A percentile compares a stretch with the other conserved stretches of the same genome.
These are phyloP conservation scores for Thecocarcelia acutangulata DNA, from an alignment of 2,888 invertebrate genomes.

Conservation along the genomic window DNA sequence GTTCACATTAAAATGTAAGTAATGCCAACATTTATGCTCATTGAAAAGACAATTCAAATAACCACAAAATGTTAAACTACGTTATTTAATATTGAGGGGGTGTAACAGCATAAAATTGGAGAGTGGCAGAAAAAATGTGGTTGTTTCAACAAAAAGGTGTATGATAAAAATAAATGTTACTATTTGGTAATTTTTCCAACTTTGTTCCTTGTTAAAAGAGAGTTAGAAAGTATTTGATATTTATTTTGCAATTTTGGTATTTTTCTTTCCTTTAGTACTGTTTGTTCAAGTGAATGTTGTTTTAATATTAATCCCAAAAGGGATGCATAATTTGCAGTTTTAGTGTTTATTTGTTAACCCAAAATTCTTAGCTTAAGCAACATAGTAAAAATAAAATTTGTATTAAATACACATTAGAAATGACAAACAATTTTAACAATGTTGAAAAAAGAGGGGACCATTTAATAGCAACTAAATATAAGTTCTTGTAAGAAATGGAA, in stretches of 20 bases:
- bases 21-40: slow-evolving; percentile 61
- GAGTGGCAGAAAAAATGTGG: slow-evolving; percentile 34
- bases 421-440: slow-evolving; percentile 54
- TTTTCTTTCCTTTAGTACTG: neutral
- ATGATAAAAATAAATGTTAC: slow-evolving; percentile 82
- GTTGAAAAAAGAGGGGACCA: neutral
- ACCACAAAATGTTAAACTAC: slow-evolving; percentile 55
- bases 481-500: neutral
- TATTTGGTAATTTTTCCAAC: slow-evolving; percentile 78
- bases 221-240: slow-evolving; percentile 51
- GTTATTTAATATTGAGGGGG: slow-evolving; percentile 49
- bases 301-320: slow-evolving; percentile 73
- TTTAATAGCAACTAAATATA: too few relatives aligned
- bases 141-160: slow-evolving; percentile 75
- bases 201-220: slow-evolving; percentile 72
- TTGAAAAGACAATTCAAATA: slow-evolving; percentile 52
- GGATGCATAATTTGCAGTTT: slow-evolving; percentile 74
- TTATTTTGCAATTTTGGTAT: neutral
- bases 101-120: slow-evolving; percentile 26
- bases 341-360: slow-evolving; percentile 62
- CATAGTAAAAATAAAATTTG: slow-evolving; percentile 40
- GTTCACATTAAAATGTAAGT: slow-evolving; percentile 66
- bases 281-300: slow-evolving; percentile 54
- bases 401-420: slow-evolving; percentile 65
- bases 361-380: slow-evolving; percentile 1